A percentile compares a stretch with the other conserved stretches of the same genome.
These are phyloP conservation scores for Salvelinus namaycush DNA, from an alignment of 2,113 vertebrate genomes.

Conservation along the genomic window DNA sequence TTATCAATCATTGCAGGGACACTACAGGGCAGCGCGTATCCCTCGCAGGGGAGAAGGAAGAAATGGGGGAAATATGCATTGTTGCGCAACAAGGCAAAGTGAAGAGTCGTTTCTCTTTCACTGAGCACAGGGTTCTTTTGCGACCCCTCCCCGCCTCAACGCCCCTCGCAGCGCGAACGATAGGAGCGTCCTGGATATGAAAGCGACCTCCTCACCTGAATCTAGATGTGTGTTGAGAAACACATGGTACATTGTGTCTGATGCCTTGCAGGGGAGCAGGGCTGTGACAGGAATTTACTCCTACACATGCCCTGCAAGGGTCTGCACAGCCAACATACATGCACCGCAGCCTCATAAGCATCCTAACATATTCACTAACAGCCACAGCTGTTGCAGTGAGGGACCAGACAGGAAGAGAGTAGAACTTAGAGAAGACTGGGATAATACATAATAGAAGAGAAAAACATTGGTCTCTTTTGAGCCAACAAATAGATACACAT, in stretches of 20 bases:
- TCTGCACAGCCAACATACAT: not conserved
- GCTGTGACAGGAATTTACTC: conserved; percentile 20
- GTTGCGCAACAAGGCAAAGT: conserved; percentile 70
- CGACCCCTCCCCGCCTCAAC: not conserved
- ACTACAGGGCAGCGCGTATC: conserved; percentile 44
- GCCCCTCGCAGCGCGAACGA: not conserved
- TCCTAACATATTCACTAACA: conserved; percentile 40
- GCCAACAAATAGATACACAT: too few relatives aligned
- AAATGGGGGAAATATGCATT: conserved; percentile 47
- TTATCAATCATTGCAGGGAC: conserved; percentile 72
- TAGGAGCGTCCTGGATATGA: conserved; percentile 23
- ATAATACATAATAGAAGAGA: too few relatives aligned
- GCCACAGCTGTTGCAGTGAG: conserved; percentile 19
- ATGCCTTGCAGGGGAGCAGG: conserved; percentile 30
- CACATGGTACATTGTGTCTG: conserved; percentile 32
- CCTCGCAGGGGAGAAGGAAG: conserved; percentile 32
- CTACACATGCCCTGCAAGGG: conserved; percentile 8
- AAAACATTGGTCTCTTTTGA: too few relatives aligned
- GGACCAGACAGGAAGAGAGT: conserved; percentile 26
- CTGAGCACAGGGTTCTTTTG: conserved; percentile 50
- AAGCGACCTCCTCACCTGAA: conserved; percentile 51
- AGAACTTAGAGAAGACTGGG: too few relatives aligned
- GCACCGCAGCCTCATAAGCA: conserved; percentile 43
- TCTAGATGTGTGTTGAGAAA: conserved; percentile 42
- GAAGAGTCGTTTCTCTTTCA: conserved; percentile 67